Base-by-base conservation (phyloP, 2,888 invertebrate genomes). In the Phyllotreta striolata region DNA sequence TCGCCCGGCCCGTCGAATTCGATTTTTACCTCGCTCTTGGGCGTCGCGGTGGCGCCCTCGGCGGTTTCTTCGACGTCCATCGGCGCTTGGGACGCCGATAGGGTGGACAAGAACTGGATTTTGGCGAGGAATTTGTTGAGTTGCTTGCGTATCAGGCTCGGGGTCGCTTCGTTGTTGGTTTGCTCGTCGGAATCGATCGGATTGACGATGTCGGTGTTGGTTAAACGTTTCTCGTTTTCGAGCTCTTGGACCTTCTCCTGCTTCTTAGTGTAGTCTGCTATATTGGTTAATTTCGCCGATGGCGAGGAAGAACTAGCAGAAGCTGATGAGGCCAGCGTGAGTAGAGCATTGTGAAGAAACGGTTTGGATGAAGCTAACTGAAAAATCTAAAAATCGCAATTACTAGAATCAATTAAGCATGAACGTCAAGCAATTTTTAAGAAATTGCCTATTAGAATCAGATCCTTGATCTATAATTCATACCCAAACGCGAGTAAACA, bases 81-180 rank as follows among this genome's bases (percentile, higher is more conserved):
- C 24, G 24, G 41, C 38, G 49, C 4, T 55, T 46, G 49, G 59
- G 64, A 6, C 56, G 59, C 46, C 37, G 63, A 62, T 35, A 68
- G 43, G 35, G 49, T 59, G 7, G 69, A 66, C 3, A 74, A 49
- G 10, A 72, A 61, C 9, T 68, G 62, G 7, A 74, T 47, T 58
- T 75, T 75, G 9, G 54, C 61, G 13, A 75, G 12, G 12, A 75
- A 62, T 62, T 72, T 74, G 55, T 64, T 66, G 46, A 75, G 62
- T 58, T 73, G 73, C 54, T 70, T 72, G 49, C 70, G 71, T 6
- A 74, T 12, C 6, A 72, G 54, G 44, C 59, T 69, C 0, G 74
- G 72, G 6, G 70, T 58, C 0, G 68, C 70, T 52, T 72, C 72
- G 40, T 72, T 70, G 43, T 56, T 70, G 7, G 49, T 52, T 41